Conservation (phyloP, 2,113 vertebrate genomes). For the Acrocephalus arundinaceus region DNA sequence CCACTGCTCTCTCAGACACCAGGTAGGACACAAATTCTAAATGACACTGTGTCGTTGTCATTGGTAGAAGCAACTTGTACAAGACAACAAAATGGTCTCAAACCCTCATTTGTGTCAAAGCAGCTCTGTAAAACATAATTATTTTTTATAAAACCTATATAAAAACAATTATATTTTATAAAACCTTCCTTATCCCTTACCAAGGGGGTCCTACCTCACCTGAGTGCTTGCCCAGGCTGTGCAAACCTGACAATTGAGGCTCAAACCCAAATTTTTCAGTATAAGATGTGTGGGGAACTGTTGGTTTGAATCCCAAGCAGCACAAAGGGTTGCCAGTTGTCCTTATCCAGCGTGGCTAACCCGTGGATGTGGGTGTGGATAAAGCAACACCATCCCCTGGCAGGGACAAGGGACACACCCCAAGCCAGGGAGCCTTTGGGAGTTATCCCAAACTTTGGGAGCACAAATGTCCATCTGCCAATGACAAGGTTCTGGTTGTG, state of each 20-base stretch:
- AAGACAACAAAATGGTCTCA: background rate
- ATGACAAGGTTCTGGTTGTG: accelerated
- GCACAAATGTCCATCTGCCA: background rate
- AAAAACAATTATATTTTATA: background rate
- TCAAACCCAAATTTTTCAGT: background rate
- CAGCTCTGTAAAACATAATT: background rate
- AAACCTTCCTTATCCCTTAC: background rate
- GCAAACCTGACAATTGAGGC: background rate
- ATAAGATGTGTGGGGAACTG: background rate
- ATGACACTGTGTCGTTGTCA: background rate
- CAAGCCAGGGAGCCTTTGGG: background rate
- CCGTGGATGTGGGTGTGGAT: background rate
- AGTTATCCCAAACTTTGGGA: background rate
- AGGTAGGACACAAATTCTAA: background rate
- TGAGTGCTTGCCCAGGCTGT: background rate
- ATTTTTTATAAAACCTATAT: background rate
- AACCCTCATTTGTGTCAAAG: background rate
- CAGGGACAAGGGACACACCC: background rate
- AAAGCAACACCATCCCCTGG: background rate
- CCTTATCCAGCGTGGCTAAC: background rate
- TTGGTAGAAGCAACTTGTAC: background rate
- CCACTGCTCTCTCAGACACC: background rate
- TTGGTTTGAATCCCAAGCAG: background rate
- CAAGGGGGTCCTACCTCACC: background rate
- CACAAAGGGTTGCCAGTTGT: constrained; percentile 24